Evolutionary conservation across 2,888 invertebrate species (phyloP), one percentile per base, ranked within the genome.

Genomic region (Sarcophaga subvicina): DNA sequence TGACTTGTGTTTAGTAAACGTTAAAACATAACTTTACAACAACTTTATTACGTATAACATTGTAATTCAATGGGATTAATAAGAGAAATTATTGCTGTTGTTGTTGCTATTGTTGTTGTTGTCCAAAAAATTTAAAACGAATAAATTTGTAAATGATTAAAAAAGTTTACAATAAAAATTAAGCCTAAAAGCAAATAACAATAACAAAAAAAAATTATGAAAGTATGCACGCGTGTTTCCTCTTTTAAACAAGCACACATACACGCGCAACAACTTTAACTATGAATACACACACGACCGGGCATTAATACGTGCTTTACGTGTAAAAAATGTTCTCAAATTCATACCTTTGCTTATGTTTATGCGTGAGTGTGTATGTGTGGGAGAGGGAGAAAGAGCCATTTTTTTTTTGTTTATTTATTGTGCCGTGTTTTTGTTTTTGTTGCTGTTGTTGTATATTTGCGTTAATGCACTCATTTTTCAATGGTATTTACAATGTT

Each of bases 401-500:
- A 54, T 54, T 54, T 54, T 54, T 54, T 54, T 5, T 54, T 54
- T 54, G 54, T 54, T 14, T 12, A 54, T 54, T 54, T 54, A 54
- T 54, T 17, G 54, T 54, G 17, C 37, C 8, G 10, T 10, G 8
- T 8, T 37, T 8, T 10, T 8, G 6, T 37, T 37, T 8, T 54
- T 14, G 54, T 17, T 54, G 5, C 4, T 17, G 12, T 54, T 14
- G 12, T 54, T 12, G 54, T 54, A 14, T 54, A 54, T 54, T 54
- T 54, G 54, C 17, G 54, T 54, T 54, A 17, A 54, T 54, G 54
- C 54, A 54, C 54, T 17, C 12, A 54, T 54, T 54, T 54, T 54
- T 54, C 27, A 66, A 17, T 6, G 25, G 66, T 27, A 72, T 72
- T 72, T 72, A 72, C 72, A 72, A 37, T n/a, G 17, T 22, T 60